Conservation (phyloP, 2,797 vertebrate species). For the Poeciliopsis paucimaculata region DNA sequence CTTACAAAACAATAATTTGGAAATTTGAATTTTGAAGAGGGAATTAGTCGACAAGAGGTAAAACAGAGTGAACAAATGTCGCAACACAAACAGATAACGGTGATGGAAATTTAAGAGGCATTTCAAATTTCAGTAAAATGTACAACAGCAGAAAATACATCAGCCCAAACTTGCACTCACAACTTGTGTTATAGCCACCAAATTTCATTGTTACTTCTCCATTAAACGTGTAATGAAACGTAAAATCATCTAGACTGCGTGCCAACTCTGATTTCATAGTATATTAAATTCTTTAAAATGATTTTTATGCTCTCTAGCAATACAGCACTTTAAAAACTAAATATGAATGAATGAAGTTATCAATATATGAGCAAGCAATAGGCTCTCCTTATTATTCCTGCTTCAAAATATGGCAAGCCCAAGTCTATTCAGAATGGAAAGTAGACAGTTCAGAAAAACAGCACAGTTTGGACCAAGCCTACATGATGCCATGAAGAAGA, state of each 20-base stretch:
- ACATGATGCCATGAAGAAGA: background rate
- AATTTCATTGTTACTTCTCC: background rate
- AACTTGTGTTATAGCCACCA: background rate
- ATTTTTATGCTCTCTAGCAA: background rate
- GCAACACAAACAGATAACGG: background rate
- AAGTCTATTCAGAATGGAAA: background rate
- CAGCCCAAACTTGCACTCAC: background rate
- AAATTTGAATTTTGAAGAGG: background rate
- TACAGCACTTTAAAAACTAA: background rate
- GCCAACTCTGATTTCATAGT: background rate
- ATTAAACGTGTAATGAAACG: background rate
- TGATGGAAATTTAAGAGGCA: background rate
- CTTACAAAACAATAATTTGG: background rate
- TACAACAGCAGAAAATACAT: background rate
- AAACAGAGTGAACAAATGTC: background rate
- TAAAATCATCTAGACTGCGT: background rate
- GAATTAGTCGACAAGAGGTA: background rate
- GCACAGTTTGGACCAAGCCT: background rate
- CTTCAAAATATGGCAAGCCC: background rate
- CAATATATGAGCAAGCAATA: background rate
- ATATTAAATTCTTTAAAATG: background rate
- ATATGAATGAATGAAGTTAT: background rate
- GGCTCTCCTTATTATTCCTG: background rate
- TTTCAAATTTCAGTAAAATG: background rate
- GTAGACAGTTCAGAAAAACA: background rate